A percentile compares a stretch with the other conserved stretches of the same genome.
phyloP scores from a whole-genome alignment of 2,797 vertebrate genomes.

The Pangasius macronema region DNA sequence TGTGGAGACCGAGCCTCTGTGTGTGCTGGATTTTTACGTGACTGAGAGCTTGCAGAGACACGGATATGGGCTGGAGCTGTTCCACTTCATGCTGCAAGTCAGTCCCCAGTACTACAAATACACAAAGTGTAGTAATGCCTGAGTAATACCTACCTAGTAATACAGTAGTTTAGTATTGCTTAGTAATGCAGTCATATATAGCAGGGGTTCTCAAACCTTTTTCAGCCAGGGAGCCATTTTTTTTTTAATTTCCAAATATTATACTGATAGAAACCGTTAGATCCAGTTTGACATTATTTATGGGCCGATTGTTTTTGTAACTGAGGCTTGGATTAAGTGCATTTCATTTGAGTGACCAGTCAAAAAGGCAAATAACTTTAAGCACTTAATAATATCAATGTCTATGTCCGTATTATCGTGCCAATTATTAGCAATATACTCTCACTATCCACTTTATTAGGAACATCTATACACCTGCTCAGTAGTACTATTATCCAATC shows the following conservation, averaged over 20 bases:
- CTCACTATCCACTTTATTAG: conserved; percentile 1
- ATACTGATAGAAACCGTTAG: neutral
- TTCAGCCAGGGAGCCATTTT: neutral
- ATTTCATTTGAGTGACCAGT: neutral
- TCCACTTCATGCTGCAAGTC: conserved; percentile 88
- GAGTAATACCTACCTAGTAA: neutral
- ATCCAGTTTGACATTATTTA: neutral
- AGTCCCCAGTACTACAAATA: conserved; percentile 28
- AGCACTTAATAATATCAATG: neutral
- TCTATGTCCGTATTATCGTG: neutral
- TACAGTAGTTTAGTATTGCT: no score
- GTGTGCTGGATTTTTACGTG: conserved; percentile 89
- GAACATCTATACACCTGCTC: neutral
- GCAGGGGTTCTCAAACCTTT: neutral
- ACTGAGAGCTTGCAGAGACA: conserved; percentile 85
- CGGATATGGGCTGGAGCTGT: conserved; percentile 87
- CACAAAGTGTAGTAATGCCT: neutral
- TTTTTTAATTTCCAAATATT: neutral
- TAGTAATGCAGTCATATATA: neutral
- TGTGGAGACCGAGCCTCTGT: conserved; percentile 88
- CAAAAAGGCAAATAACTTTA: neutral
- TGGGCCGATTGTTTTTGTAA: neutral
- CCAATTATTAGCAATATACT: neutral
- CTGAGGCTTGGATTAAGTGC: neutral
- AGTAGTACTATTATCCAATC: neutral